Base-by-base conservation (phyloP, 2,797 vertebrate genomes). In the Sorex maritimensis region DNA sequence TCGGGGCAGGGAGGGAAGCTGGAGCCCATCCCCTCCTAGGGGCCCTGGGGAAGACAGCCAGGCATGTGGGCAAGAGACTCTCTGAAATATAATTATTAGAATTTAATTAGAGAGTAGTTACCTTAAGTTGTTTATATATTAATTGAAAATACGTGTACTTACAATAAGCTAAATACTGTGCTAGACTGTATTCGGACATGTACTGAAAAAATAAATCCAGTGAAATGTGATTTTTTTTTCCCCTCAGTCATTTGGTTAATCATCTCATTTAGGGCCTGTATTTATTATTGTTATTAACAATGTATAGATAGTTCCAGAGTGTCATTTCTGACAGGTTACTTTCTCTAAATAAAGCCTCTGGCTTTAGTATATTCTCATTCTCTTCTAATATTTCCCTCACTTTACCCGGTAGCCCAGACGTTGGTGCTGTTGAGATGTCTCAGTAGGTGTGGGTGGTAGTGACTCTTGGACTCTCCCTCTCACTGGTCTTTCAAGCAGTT, bases 321-420 rank as follows among this genome's bases (percentile, higher is more conserved):
- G 78, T 73, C 44, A 9, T 88, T 52, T 74, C 38, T 85, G 79
- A 61, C 21, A 92, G 26, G 74, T 90, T 44, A 38, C 75, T 65
- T 44, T 81, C 30, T 93, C 12, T 81, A 65, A 78, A 81, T 2
- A 67, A 44, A 90, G 15, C 74, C 10, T 81, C 49, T 93, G 86
- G n/a, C 65, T 84, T 90, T 80, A 92, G 71, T 67, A 46, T 23
- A 72, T 69, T 92, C 30, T 80, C 46, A 83, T 84, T 94, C 41
- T 86, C 23, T n/a, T 95, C 6, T 91, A 52, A 15, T 52, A 52
- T 52, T 52, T 52, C 52, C 52, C 34, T 34, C 8, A 52, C 15
- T 52, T 52, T 52, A 52, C 52, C 52, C 52, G 15, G 11, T 52
- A 52, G 15, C 52, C 52, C 52, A 52, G 52, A 52, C 52, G 11